Conservation (phyloP, 2,113 vertebrate genomes). For the Podiceps cristatus region DNA sequence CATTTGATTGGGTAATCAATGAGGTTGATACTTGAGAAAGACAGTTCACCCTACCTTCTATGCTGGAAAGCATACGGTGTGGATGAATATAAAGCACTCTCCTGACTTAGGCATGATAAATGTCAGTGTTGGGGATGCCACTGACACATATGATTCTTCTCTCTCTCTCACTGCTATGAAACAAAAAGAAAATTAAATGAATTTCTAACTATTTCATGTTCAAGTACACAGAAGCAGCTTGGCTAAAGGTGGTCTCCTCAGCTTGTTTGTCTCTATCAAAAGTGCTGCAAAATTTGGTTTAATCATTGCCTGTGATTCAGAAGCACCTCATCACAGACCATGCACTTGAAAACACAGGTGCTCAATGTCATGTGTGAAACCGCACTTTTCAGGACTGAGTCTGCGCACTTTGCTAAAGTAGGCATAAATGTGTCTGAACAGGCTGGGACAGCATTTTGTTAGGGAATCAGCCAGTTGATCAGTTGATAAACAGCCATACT, state of each 20-base stretch:
- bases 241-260: background rate
- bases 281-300: background rate
- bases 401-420: background rate
- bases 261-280: background rate
- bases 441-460: background rate
- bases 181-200: background rate
- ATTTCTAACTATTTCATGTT: background rate
- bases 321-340: background rate
- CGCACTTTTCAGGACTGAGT: background rate
- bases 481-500: background rate
- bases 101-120: background rate
- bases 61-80: background rate
- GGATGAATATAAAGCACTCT: background rate
- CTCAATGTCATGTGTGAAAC: background rate
- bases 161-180: background rate
- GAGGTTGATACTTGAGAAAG: background rate
- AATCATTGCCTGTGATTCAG: background rate
- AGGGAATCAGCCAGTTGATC: background rate
- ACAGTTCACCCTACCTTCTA: background rate
- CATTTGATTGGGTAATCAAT: background rate
- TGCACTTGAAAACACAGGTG: background rate
- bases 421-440: background rate
- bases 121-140: background rate
- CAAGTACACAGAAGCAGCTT: background rate
- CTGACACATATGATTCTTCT: background rate